phyloP scores from a whole-genome alignment of 2,113 vertebrate species.

The Abramis brama region DNA sequence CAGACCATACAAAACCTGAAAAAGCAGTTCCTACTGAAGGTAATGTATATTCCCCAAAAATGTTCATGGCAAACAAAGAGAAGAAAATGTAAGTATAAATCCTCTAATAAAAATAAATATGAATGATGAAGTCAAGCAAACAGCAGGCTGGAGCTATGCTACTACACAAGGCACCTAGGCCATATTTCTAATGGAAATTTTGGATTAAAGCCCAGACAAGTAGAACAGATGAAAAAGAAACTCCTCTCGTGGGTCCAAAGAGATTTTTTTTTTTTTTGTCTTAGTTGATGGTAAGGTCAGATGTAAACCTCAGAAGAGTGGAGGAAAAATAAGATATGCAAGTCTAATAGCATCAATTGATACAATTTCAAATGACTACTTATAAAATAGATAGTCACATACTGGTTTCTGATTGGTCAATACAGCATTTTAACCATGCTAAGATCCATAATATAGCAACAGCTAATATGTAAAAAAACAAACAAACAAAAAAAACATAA shows the following conservation, averaged over 20 bases:
- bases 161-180: slow-evolving; percentile 73
- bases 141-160: slow-evolving; percentile 65
- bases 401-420: neutral
- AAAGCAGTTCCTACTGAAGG: neutral
- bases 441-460: neutral
- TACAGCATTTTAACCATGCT: neutral
- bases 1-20: slow-evolving; percentile 13
- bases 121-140: slow-evolving; percentile 59
- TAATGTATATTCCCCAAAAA: slow-evolving; percentile 25
- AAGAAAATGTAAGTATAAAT: slow-evolving; percentile 2
- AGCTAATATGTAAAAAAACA: too few species aligned
- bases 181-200: slow-evolving; percentile 78
- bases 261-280: neutral
- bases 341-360: neutral
- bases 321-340: neutral
- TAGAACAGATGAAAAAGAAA: slow-evolving; percentile 37
- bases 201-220: slow-evolving; percentile 77
- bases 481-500: neutral
- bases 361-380: neutral
- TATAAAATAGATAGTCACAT: neutral
- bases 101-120: slow-evolving; percentile 53
- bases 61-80: slow-evolving; percentile 22
- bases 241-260: slow-evolving; percentile 40
- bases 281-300: slow-evolving; percentile 44
- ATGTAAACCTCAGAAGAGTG: slow-evolving; percentile 23